These are phyloP conservation scores for Muscicapa comitata DNA, from an alignment of 2,797 vertebrate species.

Conservation along the genomic window DNA sequence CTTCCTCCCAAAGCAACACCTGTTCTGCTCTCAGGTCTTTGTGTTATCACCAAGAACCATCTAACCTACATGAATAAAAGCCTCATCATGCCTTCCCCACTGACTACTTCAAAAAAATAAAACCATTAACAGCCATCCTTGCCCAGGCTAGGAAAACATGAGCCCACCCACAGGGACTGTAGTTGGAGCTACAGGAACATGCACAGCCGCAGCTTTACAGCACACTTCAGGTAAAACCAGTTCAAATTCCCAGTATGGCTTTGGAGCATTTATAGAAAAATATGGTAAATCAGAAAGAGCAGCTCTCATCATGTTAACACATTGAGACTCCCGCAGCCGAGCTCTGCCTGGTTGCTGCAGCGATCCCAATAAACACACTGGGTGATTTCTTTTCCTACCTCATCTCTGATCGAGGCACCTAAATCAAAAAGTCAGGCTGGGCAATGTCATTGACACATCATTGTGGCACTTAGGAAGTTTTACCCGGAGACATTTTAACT, in stretches of 20 bases:
- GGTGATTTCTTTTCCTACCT: neutral
- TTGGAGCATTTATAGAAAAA: neutral
- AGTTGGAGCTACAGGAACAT: neutral
- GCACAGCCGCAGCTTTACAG: neutral
- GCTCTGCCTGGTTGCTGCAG: neutral
- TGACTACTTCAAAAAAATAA: neutral
- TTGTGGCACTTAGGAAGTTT: neutral
- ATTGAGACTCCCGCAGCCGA: neutral
- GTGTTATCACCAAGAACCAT: neutral
- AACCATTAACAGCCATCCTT: neutral
- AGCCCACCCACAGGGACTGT: neutral
- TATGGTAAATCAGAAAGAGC: neutral
- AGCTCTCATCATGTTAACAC: neutral
- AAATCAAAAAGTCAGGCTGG: neutral
- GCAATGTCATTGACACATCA: neutral
- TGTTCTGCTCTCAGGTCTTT: neutral
- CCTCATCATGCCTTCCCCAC: neutral
- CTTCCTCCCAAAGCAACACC: neutral
- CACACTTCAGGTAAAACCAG: neutral
- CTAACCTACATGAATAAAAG: slow-evolving; percentile 5
- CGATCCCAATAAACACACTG: neutral
- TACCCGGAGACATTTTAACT: neutral
- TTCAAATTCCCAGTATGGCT: neutral
- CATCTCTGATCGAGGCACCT: neutral
- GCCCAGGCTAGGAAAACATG: neutral